Evolutionary conservation across 2,113 vertebrate species (phyloP).

Genomic region (Channa argus): DNA sequence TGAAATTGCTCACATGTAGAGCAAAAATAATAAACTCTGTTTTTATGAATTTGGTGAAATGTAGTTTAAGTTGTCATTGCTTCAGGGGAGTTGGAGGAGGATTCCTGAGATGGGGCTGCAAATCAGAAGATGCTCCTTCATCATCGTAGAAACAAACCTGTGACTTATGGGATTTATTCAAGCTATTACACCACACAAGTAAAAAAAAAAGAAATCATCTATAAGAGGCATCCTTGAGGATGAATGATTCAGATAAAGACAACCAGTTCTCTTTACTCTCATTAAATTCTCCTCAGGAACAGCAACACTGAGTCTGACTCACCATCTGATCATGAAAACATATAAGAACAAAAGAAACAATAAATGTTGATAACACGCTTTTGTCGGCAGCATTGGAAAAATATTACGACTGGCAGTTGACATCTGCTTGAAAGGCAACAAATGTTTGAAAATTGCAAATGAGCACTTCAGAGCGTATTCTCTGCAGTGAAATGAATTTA

Average conservation of each 20-base stretch:
- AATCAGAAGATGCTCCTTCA: no score
- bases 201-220: no score
- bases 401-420: not conserved
- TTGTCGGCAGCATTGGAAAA: not conserved
- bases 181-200: no score
- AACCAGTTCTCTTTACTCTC: not conserved
- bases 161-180: no score
- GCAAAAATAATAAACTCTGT: no score
- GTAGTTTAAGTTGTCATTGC: no score
- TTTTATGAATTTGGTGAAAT: no score
- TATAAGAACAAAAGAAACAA: no score
- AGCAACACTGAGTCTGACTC: not conserved
- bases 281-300: not conserved
- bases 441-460: not conserved
- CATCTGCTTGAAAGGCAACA: not conserved
- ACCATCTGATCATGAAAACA: not conserved
- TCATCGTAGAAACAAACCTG: no score
- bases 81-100: no score
- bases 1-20: no score
- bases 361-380: not conserved
- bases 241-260: not conserved
- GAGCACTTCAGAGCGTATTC: not conserved
- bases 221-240: not conserved
- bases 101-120: no score
- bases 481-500: not conserved